Conservation (phyloP, 2,888 invertebrate genomes). For the Ischnus inquisitorius region DNA sequence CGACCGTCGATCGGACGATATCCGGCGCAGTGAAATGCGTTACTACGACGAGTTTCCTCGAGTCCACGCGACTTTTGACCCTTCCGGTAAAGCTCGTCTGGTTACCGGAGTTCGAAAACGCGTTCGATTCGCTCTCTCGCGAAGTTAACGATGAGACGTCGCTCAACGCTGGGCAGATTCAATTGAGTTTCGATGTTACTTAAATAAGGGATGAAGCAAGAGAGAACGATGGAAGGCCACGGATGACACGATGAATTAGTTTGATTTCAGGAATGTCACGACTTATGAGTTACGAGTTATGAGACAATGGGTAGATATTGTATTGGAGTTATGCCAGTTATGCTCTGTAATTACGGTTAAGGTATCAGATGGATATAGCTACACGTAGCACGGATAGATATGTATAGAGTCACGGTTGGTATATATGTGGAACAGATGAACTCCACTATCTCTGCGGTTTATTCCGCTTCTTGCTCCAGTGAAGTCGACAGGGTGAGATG, state of each 20-base stretch:
- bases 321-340: background rate
- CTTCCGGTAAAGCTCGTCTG: conserved; percentile 10
- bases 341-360: background rate
- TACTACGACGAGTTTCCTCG: background rate
- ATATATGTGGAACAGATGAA: background rate
- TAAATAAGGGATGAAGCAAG: background rate
- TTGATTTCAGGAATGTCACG: conserved; percentile 2
- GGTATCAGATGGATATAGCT: background rate
- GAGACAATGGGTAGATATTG: background rate
- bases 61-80: conserved; percentile 3
- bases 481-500: conserved; percentile 48
- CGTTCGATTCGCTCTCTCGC: background rate
- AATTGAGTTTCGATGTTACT: conserved; percentile 2
- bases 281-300: background rate
- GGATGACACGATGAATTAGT: conserved; percentile 2
- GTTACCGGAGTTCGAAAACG: background rate
- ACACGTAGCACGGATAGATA: background rate
- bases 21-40: conserved; percentile 19
- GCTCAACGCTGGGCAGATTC: background rate
- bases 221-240: background rate
- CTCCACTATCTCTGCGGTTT: conserved; percentile 47
- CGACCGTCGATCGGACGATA: conserved; percentile 1
- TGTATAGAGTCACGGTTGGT: background rate
- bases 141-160: conserved; percentile 46
- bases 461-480: conserved; percentile 46